Percentiles rank a stretch among this genome's conserved stretches.
Conservation (phyloP, 2,888 invertebrate species). For the Blastobasis adustella region DNA sequence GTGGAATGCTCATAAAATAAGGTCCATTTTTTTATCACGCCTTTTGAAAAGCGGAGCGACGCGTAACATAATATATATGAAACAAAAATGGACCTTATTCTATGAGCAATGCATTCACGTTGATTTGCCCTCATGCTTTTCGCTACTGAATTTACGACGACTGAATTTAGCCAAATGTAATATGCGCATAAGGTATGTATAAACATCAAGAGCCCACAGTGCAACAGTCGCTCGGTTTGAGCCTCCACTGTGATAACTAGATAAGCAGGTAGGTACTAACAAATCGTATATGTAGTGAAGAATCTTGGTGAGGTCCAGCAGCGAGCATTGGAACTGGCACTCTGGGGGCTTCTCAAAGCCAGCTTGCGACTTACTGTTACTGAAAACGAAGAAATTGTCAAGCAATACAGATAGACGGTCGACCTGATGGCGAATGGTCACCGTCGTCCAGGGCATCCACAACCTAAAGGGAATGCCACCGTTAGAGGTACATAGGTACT, state of each 20-base stretch:
- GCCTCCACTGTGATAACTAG: neutral
- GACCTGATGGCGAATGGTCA: neutral
- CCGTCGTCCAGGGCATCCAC: conserved; percentile 6
- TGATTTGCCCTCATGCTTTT: too few relatives aligned
- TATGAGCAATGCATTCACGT: too few relatives aligned
- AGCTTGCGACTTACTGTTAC: too few relatives aligned
- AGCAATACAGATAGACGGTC: neutral
- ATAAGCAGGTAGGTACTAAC: conserved; percentile 30
- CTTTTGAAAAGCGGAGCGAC: too few relatives aligned
- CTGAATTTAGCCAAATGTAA: neutral
- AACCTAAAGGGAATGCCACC: neutral
- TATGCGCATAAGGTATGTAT: too few relatives aligned
- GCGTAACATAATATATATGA: too few relatives aligned
- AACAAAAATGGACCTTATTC: too few relatives aligned
- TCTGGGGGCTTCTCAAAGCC: conserved; percentile 12
- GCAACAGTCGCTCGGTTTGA: neutral
- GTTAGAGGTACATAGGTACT: too few relatives aligned
- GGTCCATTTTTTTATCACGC: too few relatives aligned
- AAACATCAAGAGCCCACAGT: too few relatives aligned
- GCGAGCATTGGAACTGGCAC: conserved; percentile 38
- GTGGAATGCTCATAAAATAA: too few relatives aligned
- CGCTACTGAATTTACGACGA: too few relatives aligned
- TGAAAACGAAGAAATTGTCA: conserved; percentile 33
- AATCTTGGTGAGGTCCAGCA: conserved; percentile 49
- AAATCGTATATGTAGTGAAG: conserved; percentile 64